Base-by-base conservation (phyloP, 1,140 invertebrate genomes). In the Aphelinus certus region DNA sequence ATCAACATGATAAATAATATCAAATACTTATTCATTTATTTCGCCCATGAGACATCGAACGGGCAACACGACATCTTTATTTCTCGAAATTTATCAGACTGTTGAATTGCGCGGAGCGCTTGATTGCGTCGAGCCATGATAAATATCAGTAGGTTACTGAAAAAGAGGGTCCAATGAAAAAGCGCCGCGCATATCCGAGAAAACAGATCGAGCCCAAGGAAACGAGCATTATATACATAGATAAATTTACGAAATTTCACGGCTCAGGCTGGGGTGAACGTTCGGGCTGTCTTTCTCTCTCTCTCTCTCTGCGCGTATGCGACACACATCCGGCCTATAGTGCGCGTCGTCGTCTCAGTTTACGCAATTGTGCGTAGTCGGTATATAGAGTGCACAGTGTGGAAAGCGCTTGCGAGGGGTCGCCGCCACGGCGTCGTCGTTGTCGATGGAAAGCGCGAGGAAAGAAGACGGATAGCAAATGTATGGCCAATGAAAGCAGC, bases 231-330 rank as follows among this genome's bases (percentile, higher is more conserved):
- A 42, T 26, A 26, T 26, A 26, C 26, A 26, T 26, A 26, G 26
- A 70, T 75, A 70, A 75, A 75, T 75, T 71, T 70, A 26, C 55
- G 67, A 75, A 70, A 70, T 75, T 70, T 70, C 62, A 75, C 46
- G 61, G 61, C 1, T 7, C 42, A 1, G 3, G 2, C 26, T 42
- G 43, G 61, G 61, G 51, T 69, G 56, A 47, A 51, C 63, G 48
- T 42, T 48, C 60, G 5, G 7, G 26, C 56, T 46, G 48, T 51
- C 42, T 69, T 53, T 55, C 5, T 51, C 45, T 51, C 42, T 69
- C 46, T 55, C 5, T 51, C 42, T 69, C 46, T 55, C 5, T 51
- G 10, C 46, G 58, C 42, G 42, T 60, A 60, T 3, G 55, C 47
- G 46, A 3, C 57, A 51, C 60, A 70, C 73, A 75, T 64, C 73